These are phyloP conservation scores for Drepana arcuata DNA, from an alignment of 1,140 invertebrate species.

Conservation along the genomic window DNA sequence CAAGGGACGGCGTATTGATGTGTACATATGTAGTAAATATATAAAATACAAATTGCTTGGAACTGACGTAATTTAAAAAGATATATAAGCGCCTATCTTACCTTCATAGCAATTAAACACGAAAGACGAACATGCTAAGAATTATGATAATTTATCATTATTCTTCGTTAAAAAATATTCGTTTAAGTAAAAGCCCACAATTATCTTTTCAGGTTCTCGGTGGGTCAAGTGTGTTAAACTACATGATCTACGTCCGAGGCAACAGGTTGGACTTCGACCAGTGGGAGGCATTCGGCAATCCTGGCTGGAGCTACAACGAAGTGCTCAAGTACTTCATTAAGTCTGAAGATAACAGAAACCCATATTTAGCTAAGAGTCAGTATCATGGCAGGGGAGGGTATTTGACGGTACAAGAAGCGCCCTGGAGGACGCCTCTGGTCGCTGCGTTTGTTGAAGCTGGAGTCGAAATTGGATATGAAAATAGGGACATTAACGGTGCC, in stretches of 20 bases:
- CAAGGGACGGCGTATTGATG: too few species aligned
- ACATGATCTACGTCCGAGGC: conserved; percentile 95
- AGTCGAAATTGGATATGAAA: conserved; percentile 88
- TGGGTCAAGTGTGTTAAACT: conserved; percentile 93
- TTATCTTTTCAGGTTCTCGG: conserved; percentile 83
- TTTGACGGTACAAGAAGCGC: conserved; percentile 87
- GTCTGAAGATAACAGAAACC: conserved; percentile 90
- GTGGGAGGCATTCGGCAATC: conserved; percentile 90
- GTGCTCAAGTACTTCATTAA: conserved; percentile 92
- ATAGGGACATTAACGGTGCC: conserved; percentile 89
- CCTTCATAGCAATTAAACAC: too few species aligned
- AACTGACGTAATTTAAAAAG: too few species aligned
- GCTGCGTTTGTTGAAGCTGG: conserved; percentile 90
- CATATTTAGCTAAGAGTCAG: conserved; percentile 79
- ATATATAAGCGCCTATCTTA: too few species aligned
- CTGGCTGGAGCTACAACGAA: conserved; percentile 91
- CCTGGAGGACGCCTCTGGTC: conserved; percentile 86
- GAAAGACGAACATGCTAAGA: too few species aligned
- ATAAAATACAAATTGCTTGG: too few species aligned
- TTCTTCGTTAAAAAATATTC: too few species aligned
- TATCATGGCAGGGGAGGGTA: conserved; percentile 85
- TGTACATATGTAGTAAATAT: too few species aligned
- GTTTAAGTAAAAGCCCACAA: too few species aligned
- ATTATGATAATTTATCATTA: too few species aligned
- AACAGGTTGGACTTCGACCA: conserved; percentile 88